A percentile compares a stretch with the other conserved stretches of the same genome.
phyloP scores from a whole-genome alignment of 2,888 invertebrate genomes.

The Ophion slaviceki region DNA sequence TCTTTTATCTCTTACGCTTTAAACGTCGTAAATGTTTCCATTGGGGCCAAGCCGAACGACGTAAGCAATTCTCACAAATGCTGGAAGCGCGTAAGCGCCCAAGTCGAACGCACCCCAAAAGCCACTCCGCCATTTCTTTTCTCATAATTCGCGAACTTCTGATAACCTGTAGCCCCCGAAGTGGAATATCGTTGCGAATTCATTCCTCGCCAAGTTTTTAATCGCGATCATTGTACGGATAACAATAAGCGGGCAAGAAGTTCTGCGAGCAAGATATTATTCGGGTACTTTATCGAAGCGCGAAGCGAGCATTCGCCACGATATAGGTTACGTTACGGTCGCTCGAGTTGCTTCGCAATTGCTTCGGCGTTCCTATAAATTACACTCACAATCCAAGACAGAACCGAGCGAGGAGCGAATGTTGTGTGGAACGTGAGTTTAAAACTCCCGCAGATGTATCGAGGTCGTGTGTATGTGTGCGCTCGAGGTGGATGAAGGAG shows the following conservation, averaged over 20 bases:
- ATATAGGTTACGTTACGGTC: constrained; percentile 29
- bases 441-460: constrained; percentile 60
- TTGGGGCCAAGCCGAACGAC: too few relatives aligned
- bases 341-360: constrained; percentile 39
- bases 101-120: not conserved
- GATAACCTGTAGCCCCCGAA: not conserved
- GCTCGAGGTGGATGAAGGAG: not conserved
- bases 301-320: constrained; percentile 4
- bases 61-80: too few relatives aligned
- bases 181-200: not conserved
- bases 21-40: too few relatives aligned
- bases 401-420: constrained; percentile 8
- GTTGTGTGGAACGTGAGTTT: constrained; percentile 41
- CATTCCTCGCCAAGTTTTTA: not conserved
- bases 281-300: not conserved
- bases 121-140: not conserved
- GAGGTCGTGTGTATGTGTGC: constrained; percentile 17
- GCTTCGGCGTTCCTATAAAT: constrained; percentile 32
- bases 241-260: not conserved
- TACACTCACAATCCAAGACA: constrained; percentile 13
- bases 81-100: too few relatives aligned
- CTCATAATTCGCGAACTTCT: not conserved
- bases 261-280: not conserved
- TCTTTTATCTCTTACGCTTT: too few relatives aligned
- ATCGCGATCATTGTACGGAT: not conserved